These are phyloP conservation scores for Pristionchus exspectatus DNA, from an alignment of 2,888 invertebrate species.

Conservation along the genomic window DNA sequence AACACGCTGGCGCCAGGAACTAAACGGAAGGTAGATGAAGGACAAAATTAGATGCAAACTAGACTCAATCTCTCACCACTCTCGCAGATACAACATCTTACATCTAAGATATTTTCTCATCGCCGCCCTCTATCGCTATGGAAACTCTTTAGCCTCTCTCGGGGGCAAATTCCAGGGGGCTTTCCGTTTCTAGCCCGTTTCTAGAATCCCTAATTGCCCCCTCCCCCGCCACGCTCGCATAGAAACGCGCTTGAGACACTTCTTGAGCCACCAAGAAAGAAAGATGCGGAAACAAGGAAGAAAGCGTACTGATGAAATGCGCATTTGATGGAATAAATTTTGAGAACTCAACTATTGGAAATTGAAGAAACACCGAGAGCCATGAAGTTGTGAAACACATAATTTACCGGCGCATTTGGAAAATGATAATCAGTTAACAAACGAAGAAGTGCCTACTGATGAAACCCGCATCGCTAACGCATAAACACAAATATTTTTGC, in stretches of 20 bases:
- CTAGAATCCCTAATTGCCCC: background rate
- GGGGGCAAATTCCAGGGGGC: background rate
- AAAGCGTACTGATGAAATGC: background rate
- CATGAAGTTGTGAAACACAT: too few relatives aligned
- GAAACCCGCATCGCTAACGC: background rate
- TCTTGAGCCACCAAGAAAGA: background rate
- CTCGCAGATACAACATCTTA: background rate
- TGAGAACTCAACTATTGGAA: too few relatives aligned
- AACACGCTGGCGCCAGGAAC: too few relatives aligned
- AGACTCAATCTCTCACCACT: background rate
- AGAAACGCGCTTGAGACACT: background rate
- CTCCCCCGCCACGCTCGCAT: background rate
- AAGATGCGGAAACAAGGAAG: background rate
- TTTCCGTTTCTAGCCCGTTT: background rate
- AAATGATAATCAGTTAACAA: too few relatives aligned
- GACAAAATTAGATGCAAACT: background rate
- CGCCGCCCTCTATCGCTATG: background rate
- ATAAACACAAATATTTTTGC: background rate
- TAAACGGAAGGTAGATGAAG: background rate
- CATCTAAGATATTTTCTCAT: conserved; percentile 2
- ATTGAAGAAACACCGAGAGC: too few relatives aligned
- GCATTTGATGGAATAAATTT: too few relatives aligned
- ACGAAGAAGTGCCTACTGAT: too few relatives aligned
- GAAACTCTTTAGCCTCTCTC: background rate
- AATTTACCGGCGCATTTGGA: too few relatives aligned